A percentile compares a stretch with the other conserved stretches of the same genome.
Conservation (phyloP, 2,113 vertebrate genomes). For the Phylloscopus trochiloides region DNA sequence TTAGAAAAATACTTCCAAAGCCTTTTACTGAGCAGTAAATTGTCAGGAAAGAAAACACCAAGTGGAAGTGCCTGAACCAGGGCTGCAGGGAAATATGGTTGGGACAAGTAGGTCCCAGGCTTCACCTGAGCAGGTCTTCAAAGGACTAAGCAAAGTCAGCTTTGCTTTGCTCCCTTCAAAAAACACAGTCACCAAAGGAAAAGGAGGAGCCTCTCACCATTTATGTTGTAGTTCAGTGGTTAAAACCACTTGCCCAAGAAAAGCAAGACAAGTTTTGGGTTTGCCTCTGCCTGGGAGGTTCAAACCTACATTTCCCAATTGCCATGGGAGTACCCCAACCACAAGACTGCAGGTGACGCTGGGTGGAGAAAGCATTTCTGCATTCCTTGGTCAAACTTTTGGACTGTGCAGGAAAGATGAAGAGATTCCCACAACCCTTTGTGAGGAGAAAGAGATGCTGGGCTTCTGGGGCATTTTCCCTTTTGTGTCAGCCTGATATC, state of each 20-base stretch:
- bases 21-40: neutral
- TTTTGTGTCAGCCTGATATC: neutral
- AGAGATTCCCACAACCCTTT: constrained; percentile 10
- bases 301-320: constrained; percentile 28
- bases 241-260: constrained; percentile 50
- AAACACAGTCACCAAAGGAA: constrained; percentile 41
- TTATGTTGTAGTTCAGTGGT: constrained; percentile 21
- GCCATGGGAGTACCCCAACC: constrained; percentile 55
- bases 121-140: constrained; percentile 26
- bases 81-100: neutral
- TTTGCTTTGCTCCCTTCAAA: constrained; percentile 6
- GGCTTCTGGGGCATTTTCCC: neutral
- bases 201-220: constrained; percentile 22
- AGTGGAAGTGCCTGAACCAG: neutral
- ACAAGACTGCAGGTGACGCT: constrained; percentile 57
- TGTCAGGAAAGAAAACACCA: neutral
- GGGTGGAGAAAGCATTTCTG: constrained; percentile 52
- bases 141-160: neutral
- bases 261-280: constrained; percentile 36
- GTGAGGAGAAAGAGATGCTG: neutral
- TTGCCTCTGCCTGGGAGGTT: constrained; percentile 48
- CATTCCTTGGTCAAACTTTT: constrained; percentile 49
- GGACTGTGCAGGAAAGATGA: neutral
- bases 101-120: neutral
- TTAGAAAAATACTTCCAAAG: neutral